Base-by-base conservation (phyloP, 1,140 invertebrate species). In the Planococcus citri region DNA sequence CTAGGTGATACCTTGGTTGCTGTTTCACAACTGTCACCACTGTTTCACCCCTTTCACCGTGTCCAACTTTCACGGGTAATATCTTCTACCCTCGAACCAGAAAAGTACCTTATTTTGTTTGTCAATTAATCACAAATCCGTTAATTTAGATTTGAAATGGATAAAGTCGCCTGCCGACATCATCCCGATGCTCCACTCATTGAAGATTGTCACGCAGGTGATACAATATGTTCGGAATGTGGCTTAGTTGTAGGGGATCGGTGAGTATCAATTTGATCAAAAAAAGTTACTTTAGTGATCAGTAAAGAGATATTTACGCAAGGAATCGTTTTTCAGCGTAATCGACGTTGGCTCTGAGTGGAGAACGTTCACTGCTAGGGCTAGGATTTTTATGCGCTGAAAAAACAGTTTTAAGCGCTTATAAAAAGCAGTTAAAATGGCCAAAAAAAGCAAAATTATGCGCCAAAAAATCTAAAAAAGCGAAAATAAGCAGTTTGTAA, bases 311-410 rank as follows among this genome's bases (percentile, higher is more conserved):
- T 8, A 21, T 8, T 21, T 24, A 6, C 4, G 6, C 58, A 8
- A 60, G n/a, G 6, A 6, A 9, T 29, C 22, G 10, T 67, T 22
- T 67, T 10, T 4, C 17, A 51, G 41, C 3, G 94, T 99, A 0
- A 95, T 99, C 73, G 97, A 99, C 83, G 97, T 99, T n/a, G 96
- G 97, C n/a, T 98, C 96, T n/a, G 97, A 99, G 80, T 99, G 97
- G 97, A 85, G 97, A 79, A 99, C 97, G 68, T 99, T 99, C 79
- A n/a, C n/a, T n/a, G n/a, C n/a, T n/a, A n/a, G n/a, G n/a, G n/a
- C n/a, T n/a, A n/a, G n/a, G n/a, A n/a, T n/a, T n/a, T n/a, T n/a
- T n/a, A n/a, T n/a, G n/a, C n/a, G n/a, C n/a, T n/a, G n/a, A n/a
- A n/a, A n/a, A n/a, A n/a, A n/a, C n/a, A n/a, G n/a, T n/a, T n/a